phyloP scores from a whole-genome alignment of 2,113 vertebrate species.

The Dicrurus megarhynchus region DNA sequence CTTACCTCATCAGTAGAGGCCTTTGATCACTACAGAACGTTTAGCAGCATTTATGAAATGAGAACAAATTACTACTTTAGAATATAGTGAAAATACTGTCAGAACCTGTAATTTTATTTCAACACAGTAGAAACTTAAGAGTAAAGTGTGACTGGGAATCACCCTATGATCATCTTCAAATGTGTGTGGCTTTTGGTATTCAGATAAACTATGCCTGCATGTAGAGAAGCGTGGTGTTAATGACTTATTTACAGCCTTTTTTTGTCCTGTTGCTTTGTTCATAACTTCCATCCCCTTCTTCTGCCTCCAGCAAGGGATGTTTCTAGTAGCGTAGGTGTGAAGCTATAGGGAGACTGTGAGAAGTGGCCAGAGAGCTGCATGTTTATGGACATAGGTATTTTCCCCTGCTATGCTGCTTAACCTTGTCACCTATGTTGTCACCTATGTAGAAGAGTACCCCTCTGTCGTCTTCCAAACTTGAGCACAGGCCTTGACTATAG shows the following conservation, averaged over 20 bases:
- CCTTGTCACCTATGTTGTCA: too few species aligned
- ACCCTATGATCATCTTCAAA: neutral
- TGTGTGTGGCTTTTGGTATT: neutral
- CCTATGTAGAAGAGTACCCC: neutral
- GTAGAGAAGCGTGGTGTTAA: neutral
- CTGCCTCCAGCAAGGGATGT: neutral
- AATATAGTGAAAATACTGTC: neutral
- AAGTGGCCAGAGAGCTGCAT: neutral
- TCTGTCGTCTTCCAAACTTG: neutral
- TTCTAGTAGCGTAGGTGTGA: neutral
- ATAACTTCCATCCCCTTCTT: neutral
- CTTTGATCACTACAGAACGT: neutral
- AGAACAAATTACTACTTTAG: neutral
- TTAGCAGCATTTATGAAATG: neutral
- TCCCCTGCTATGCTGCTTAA: neutral
- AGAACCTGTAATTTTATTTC: neutral
- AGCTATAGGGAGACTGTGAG: neutral
- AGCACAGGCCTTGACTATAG: neutral
- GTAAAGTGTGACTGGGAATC: neutral
- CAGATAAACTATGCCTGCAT: neutral
- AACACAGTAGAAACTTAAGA: neutral
- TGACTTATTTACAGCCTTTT: neutral
- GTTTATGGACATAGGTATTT: neutral
- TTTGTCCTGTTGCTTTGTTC: neutral
- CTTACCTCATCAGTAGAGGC: neutral